Evolutionary conservation across 2,797 vertebrate genomes (phyloP), one percentile per base, ranked within the genome.

Genomic region (Muscicapa striata): DNA sequence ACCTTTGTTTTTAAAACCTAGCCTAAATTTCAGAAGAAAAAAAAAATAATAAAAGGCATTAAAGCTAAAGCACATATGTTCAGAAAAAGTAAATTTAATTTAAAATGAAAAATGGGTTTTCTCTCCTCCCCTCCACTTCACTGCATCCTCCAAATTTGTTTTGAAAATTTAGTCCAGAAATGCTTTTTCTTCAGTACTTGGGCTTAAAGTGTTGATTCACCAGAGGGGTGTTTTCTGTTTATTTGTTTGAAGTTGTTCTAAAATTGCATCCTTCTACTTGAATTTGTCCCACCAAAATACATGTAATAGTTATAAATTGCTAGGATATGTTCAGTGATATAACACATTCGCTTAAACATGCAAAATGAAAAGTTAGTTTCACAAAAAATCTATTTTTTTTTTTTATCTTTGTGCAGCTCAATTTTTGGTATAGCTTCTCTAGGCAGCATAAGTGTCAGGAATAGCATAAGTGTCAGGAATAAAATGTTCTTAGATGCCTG

Each of bases 211-310:
- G 48, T 72, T 81, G 5, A 51, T 88, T 62, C 36, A 74, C 9
- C 6, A 62, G 11, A 41, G 2, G 3, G 1, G 1, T 19, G 23
- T 1, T 2, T 23, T 54, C 32, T 32, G 4, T 49, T 51, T 67
- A 13, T 46, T 84, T 40, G 6, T 61, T 86, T 84, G 26, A 72
- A 58, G 6, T 52, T 41, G 6, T 52, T 41, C 5, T 54, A 74
- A 41, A 79, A 70, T 46, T 79, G 0, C 19, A 41, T 49, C 18
- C 3, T 80, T 91, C 73, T 46, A 21, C 29, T 57, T 74, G 43
- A 58, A 20, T 68, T 79, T 78, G 12, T 66, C 13, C 16, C 9
- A 77, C 14, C 11, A 70, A 84, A 83, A 78, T 21, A 23, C 15
- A 74, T 27, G 6, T 41, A 29, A 30, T 52, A 32, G 8, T 38